These are phyloP conservation scores for Teinopalpus imperialis DNA, from an alignment of 2,888 invertebrate species.

Conservation along the genomic window DNA sequence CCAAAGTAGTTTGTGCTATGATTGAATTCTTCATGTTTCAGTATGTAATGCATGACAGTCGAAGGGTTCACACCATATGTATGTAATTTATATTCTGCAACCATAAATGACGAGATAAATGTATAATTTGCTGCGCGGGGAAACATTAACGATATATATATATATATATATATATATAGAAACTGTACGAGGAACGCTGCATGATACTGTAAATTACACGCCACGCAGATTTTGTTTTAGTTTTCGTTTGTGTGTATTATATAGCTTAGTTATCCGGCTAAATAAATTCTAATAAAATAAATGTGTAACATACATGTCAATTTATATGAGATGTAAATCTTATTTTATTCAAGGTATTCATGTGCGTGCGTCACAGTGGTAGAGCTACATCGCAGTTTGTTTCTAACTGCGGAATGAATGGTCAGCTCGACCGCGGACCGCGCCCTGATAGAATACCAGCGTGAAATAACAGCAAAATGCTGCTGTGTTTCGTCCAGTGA, in stretches of 20 bases:
- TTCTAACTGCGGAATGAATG: too few relatives aligned
- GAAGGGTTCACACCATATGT: conserved; percentile 42
- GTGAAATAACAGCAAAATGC: too few relatives aligned
- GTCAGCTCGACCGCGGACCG: too few relatives aligned
- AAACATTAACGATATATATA: too few relatives aligned
- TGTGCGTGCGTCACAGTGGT: too few relatives aligned
- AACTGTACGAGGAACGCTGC: conserved; percentile 42
- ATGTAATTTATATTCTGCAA: conserved; percentile 50
- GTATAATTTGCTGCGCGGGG: conserved; percentile 50
- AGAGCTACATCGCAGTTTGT: too few relatives aligned
- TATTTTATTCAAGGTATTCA: too few relatives aligned
- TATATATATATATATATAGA: too few relatives aligned
- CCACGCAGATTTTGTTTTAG: conserved; percentile 38
- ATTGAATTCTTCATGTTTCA: conserved; percentile 41
- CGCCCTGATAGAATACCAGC: too few relatives aligned
- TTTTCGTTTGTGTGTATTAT: conserved; percentile 49
- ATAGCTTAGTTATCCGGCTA: conserved; percentile 49
- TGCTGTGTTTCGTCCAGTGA: too few relatives aligned
- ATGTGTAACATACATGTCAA: too few relatives aligned
- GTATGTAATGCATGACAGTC: conserved; percentile 56
- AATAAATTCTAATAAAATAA: conserved; percentile 24
- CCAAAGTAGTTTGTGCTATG: conserved; percentile 52
- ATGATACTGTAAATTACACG: conserved; percentile 43
- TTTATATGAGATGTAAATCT: too few relatives aligned
- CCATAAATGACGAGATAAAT: conserved; percentile 35